These are phyloP conservation scores for Pseudolaguvia tuberculata DNA, from an alignment of 2,113 vertebrate genomes.

Conservation along the genomic window DNA sequence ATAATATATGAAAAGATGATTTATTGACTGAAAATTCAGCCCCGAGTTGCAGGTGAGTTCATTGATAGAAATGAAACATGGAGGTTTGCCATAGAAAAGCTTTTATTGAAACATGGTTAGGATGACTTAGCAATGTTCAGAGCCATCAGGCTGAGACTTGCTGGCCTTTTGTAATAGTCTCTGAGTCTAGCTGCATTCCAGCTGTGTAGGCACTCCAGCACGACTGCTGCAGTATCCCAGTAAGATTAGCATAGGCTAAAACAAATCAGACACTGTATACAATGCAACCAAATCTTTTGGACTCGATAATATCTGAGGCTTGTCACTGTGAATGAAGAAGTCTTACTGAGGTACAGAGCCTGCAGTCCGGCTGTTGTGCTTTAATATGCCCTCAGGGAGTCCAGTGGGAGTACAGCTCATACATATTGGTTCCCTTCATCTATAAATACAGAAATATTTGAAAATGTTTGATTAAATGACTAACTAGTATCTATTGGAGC, in stretches of 20 bases:
- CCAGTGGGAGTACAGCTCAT: slow-evolving; percentile 82
- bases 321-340: slow-evolving; percentile 80
- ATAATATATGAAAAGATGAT: not conserved
- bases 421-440: slow-evolving; percentile 81
- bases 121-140: slow-evolving; percentile 46
- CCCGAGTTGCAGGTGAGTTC: not conserved
- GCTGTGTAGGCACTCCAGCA: slow-evolving; percentile 20
- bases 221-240: slow-evolving; percentile 20
- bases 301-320: slow-evolving; percentile 29
- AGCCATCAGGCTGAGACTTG: slow-evolving; percentile 22
- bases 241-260: slow-evolving; percentile 17
- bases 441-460: too few species aligned
- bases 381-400: slow-evolving; percentile 73
- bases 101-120: slow-evolving; percentile 31
- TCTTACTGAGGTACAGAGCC: slow-evolving; percentile 84
- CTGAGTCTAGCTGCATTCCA: slow-evolving; percentile 36
- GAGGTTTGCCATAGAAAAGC: slow-evolving; percentile 20
- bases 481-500: too few species aligned
- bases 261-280: slow-evolving; percentile 12
- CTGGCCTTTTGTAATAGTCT: slow-evolving; percentile 44
- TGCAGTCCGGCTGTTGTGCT: slow-evolving; percentile 78
- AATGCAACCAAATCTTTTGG: slow-evolving; percentile 3
- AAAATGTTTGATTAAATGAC: too few species aligned
- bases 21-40: not conserved
- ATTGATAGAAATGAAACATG: slow-evolving; percentile 15